phyloP scores from a whole-genome alignment of 2,113 vertebrate species.

The Hippocampus zosterae region DNA sequence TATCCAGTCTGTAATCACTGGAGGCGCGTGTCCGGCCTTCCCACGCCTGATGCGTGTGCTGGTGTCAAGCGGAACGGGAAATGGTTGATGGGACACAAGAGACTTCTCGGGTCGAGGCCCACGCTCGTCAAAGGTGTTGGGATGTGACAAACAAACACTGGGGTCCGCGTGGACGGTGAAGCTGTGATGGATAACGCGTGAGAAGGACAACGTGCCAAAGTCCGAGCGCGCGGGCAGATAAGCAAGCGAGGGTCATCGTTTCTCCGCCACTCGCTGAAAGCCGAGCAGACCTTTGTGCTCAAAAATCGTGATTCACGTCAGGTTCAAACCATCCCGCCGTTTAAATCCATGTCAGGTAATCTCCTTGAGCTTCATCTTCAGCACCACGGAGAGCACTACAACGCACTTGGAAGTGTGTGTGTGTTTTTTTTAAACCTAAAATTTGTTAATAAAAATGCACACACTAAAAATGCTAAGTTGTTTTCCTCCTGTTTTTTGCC shows the following conservation, averaged over 20 bases:
- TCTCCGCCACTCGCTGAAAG: constrained; percentile 37
- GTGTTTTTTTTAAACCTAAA: too few relatives aligned
- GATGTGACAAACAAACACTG: constrained; percentile 27
- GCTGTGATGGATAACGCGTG: background rate
- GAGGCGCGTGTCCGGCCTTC: constrained; percentile 72
- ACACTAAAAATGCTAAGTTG: too few relatives aligned
- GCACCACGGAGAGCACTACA: constrained; percentile 61
- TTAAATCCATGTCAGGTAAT: constrained; percentile 50
- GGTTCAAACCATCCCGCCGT: constrained; percentile 47
- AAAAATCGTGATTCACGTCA: constrained; percentile 61
- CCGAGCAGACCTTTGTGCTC: constrained; percentile 46
- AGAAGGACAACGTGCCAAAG: background rate
- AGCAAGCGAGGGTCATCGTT: constrained; percentile 16
- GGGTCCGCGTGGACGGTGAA: constrained; percentile 5
- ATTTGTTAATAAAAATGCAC: too few relatives aligned
- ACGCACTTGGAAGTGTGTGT: background rate
- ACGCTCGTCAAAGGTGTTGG: constrained; percentile 38
- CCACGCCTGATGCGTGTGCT: constrained; percentile 31
- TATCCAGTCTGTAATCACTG: constrained; percentile 76
- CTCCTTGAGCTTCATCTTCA: constrained; percentile 56
- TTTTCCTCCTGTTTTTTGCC: too few relatives aligned
- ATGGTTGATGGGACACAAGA: constrained; percentile 43
- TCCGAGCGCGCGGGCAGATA: background rate
- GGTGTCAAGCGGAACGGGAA: constrained; percentile 19
- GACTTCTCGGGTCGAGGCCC: constrained; percentile 38